Percentiles rank a stretch among this genome's conserved stretches.
phyloP scores from a whole-genome alignment of 1,140 invertebrate species.

The Cydia strobilella region DNA sequence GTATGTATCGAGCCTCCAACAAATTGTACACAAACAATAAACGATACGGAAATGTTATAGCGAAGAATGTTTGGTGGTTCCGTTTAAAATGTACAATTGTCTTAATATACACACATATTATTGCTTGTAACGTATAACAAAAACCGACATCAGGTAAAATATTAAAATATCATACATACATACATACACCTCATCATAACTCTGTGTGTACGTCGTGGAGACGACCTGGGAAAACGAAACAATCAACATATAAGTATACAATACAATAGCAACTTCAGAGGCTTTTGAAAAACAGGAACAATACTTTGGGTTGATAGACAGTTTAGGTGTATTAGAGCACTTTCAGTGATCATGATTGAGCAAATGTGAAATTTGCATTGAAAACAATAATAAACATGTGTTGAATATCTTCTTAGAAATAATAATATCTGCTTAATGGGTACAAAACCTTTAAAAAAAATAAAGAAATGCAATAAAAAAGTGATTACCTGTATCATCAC shows the following conservation, averaged over 20 bases:
- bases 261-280: constrained; percentile 18
- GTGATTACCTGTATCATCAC: constrained; percentile 12
- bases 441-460: too few relatives aligned
- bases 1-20: background rate
- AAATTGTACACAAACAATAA: background rate
- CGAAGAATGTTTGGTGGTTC: background rate
- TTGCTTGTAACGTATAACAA: constrained; percentile 11
- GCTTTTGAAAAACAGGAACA: too few relatives aligned
- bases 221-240: constrained; percentile 49
- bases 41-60: too few relatives aligned
- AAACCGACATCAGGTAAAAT: constrained; percentile 5
- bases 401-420: too few relatives aligned
- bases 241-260: constrained; percentile 28
- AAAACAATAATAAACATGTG: too few relatives aligned
- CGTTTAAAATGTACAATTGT: background rate
- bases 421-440: too few relatives aligned
- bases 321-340: too few relatives aligned
- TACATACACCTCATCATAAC: constrained; percentile 72
- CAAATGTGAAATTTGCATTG: too few relatives aligned
- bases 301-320: too few relatives aligned
- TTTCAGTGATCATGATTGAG: too few relatives aligned
- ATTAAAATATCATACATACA: constrained; percentile 35
- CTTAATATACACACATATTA: background rate
- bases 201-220: constrained; percentile 69
- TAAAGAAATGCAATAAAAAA: background rate